Conservation (phyloP, 2,113 vertebrate genomes). For the Poecilia latipinna region DNA sequence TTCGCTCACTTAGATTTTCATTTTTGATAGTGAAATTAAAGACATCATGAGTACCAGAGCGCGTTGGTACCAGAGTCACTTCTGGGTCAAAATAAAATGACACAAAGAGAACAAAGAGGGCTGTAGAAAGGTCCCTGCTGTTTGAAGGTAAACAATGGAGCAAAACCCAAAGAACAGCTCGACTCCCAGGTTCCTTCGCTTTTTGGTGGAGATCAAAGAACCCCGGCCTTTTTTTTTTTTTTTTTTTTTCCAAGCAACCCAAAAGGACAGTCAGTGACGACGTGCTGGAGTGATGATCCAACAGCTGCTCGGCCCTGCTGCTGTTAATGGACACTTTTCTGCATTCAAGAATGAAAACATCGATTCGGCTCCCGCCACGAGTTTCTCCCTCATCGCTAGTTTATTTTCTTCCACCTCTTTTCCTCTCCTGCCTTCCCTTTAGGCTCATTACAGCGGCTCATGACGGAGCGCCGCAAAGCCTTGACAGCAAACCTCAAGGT, state of each 20-base stretch:
- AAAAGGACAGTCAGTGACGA: constrained; percentile 28
- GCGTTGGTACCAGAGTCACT: background rate
- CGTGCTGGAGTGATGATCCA: constrained; percentile 31
- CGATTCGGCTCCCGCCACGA: constrained; percentile 23
- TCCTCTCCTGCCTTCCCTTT: constrained; percentile 21
- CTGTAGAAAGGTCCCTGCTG: constrained; percentile 1
- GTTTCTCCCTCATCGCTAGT: constrained; percentile 15
- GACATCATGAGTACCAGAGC: background rate
- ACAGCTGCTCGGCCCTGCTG: constrained; percentile 36
- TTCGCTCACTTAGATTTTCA: background rate
- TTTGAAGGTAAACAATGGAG: constrained; percentile 19
- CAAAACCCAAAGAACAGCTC: constrained; percentile 21
- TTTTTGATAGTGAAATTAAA: background rate
- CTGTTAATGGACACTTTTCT: constrained; percentile 23
- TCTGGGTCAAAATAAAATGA: background rate
- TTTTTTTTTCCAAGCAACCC: constrained; percentile 13
- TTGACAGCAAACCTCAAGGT: constrained; percentile 40
- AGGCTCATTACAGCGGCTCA: constrained; percentile 50
- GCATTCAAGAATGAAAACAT: constrained; percentile 35
- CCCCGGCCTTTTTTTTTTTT: background rate
- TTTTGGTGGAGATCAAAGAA: constrained; percentile 37
- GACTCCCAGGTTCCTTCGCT: constrained; percentile 28
- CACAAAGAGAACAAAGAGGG: background rate
- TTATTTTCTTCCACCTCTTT: constrained; percentile 27
- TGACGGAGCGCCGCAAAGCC: constrained; percentile 49